A percentile compares a stretch with the other conserved stretches of the same genome.
Evolutionary conservation across 2,888 invertebrate genomes (phyloP).

Genomic region (Julus scandinavius): DNA sequence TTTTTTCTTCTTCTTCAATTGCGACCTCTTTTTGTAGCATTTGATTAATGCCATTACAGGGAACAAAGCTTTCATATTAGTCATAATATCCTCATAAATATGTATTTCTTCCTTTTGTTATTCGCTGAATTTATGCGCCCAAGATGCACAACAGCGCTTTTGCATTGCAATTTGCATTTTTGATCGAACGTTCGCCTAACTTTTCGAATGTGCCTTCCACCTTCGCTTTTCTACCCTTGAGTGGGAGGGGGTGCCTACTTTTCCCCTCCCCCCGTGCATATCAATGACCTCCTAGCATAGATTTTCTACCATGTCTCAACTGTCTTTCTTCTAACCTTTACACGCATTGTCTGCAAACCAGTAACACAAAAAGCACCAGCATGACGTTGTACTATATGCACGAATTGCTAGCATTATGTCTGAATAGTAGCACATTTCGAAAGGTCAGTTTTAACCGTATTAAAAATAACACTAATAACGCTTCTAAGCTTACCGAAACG

Average conservation of each 20-base stretch:
- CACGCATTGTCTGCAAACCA: neutral
- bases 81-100: conserved; percentile 43
- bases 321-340: conserved; percentile 39
- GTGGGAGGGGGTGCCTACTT: neutral
- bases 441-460: neutral
- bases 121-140: neutral
- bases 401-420: conserved; percentile 4
- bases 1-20: neutral
- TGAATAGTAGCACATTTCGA: neutral
- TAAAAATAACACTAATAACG: conserved; percentile 36
- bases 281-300: conserved; percentile 31
- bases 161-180: neutral
- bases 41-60: neutral
- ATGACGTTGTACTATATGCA: neutral
- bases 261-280: conserved; percentile 33
- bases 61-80: conserved; percentile 9
- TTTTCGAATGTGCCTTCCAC: conserved; percentile 16
- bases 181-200: neutral
- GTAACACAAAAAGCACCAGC: neutral
- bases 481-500: neutral
- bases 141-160: neutral
- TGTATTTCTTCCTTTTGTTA: neutral
- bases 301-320: conserved; percentile 8
- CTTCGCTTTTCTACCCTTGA: neutral
- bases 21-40: neutral